Base-by-base conservation (phyloP, 2,797 vertebrate species). In the Picus viridis region DNA sequence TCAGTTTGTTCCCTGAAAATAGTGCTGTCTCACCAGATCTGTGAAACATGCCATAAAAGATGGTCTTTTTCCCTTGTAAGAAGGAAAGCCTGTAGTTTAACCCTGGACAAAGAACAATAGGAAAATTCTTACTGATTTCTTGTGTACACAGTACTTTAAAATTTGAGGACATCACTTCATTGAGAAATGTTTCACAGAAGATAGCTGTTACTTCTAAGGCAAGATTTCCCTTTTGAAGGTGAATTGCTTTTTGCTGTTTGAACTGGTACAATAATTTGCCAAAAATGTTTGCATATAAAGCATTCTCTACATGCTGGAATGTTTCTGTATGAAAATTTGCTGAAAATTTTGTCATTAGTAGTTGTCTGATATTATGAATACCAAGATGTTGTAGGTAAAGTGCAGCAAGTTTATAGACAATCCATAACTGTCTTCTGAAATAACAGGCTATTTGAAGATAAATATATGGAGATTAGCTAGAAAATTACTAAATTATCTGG, bases 401-500 rank as follows among this genome's bases (percentile, higher is more conserved):
- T 67, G 9, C 29, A 79, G 34, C 19, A 78, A 84, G 11, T 70
- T 65, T 72, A 22, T 67, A 63, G n/a, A 63, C 17, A 93, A 73
- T 75, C 3, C 12, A 47, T 56, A 68, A 65, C 10, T 84, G 16
- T 83, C 84, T 82, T 82, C 53, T 73, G 29, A 86, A 94, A 81
- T 41, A 81, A 51, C 6, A 81, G 72, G 16, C 6, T 82, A 64
- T 70, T 30, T 84, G 53, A 70, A 76, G 36, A 62, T 86, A 13
- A 90, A 90, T 79, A 56, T 84, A 82, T 34, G 56, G 59, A 84
- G 24, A 82, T 82, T 59, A 82, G 36, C 34, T 88, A 51, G 29
- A 84, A 84, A 82, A 68, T 67, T 69, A 24, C 23, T 86, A 73
- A 73, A 76, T 71, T 86, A 59, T 85, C 65, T 92, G 69, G 76